Base-by-base conservation (phyloP, 2,797 vertebrate genomes). In the Liasis olivaceus region DNA sequence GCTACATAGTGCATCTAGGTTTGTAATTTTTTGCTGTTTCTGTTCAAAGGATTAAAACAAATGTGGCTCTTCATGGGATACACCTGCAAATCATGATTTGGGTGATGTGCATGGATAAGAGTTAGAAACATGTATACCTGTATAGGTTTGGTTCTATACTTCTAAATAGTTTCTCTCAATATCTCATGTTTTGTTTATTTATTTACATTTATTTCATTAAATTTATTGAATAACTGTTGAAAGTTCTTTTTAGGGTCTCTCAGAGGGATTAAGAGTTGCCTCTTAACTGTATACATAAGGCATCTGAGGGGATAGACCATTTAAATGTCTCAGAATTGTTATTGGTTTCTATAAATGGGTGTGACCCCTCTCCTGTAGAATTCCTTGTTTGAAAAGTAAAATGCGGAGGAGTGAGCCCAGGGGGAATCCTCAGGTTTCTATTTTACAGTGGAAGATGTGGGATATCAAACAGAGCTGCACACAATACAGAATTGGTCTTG, bases 271-370 rank as follows among this genome's bases (percentile, higher is more conserved):
- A 62, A 63, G 17, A 58, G 5, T 26, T 90, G 54, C 31, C 31
- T 36, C 5, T 24, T 69, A 60, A 26, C 7, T 63, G 24, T 7
- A 26, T 63, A 63, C 62, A 24, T 63, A 24, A 63, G 62, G 22
- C 28, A 54, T 66, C 51, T 54, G 31, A 59, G 1, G 54, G 66
- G 22, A 17, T 5, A 90, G 64, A 89, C 22, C 54, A 51, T 2
- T 58, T 8, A 0, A 0, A 26, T 5, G 17, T 42, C 3, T 85
- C 59, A 62, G 17, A 8, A 22, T 72, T 5, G 36, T 1, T 84
- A 7, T 90, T 58, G 20, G 9, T 56, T 1, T 72, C 36, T 93
- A 17, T 85, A 51, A 5, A 17, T 42, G 89, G 64, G 88, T 66
- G 64, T 15, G 28, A 66, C 14, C 28, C 28, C n/a, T 66, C 28